Conservation (phyloP, 2,888 invertebrate genomes). For the Drosophila cracens region DNA sequence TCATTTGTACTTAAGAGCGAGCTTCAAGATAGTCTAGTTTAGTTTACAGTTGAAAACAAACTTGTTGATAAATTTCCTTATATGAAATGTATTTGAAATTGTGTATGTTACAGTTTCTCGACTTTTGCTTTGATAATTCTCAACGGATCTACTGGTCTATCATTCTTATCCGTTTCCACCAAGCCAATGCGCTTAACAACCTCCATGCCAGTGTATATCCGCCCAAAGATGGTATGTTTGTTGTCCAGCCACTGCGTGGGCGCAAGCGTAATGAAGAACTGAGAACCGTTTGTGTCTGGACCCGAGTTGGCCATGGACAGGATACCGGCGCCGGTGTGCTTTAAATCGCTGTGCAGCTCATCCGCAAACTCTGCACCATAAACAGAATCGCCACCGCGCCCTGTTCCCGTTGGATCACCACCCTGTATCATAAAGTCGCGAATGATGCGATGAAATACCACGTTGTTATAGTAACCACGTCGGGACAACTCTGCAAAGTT, state of each 20-base stretch:
- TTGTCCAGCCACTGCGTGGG: conserved; percentile 99
- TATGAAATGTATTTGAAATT: conserved; percentile 9
- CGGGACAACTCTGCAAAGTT: conserved; percentile 98
- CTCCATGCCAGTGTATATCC: conserved; percentile 94
- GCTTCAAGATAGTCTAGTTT: conserved; percentile 31
- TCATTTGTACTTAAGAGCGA: conserved; percentile 87
- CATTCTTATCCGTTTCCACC: conserved; percentile 96
- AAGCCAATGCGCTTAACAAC: conserved; percentile 96
- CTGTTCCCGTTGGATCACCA: conserved; percentile 98
- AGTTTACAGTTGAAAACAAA: conserved; percentile 9
- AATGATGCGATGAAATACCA: conserved; percentile 98
- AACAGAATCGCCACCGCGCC: conserved; percentile 97
- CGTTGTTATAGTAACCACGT: conserved; percentile 97
- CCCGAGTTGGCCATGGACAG: conserved; percentile 99
- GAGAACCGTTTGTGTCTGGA: conserved; percentile 98
- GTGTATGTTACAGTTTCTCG: conserved; percentile 77
- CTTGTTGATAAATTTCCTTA: conserved; percentile 8
- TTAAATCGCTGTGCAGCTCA: conserved; percentile 96
- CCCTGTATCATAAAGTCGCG: conserved; percentile 97
- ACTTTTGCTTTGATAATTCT: conserved; percentile 89
- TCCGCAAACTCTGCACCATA: conserved; percentile 98
- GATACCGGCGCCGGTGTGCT: conserved; percentile 96
- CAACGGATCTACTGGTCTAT: conserved; percentile 95
- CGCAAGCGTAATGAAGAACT: conserved; percentile 98
- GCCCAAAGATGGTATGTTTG: conserved; percentile 98